Percentiles rank a stretch among this genome's conserved stretches.
phyloP scores from a whole-genome alignment of 2,888 invertebrate species.

The Parochlus steinenii region DNA sequence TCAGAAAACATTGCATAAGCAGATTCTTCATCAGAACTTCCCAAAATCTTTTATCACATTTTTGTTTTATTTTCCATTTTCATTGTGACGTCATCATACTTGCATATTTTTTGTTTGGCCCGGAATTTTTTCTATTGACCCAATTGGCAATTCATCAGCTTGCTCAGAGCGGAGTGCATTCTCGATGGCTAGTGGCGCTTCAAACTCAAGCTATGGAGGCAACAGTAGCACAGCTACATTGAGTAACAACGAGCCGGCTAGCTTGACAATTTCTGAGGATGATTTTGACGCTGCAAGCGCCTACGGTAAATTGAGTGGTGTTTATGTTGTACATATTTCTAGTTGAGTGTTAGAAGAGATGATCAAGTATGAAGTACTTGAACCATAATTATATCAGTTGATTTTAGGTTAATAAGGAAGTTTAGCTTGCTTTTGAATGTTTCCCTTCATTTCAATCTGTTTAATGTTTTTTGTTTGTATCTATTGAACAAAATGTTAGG shows the following conservation, averaged over 20 bases:
- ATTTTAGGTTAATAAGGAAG: not conserved
- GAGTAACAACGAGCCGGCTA: slow-evolving; percentile 32
- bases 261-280: slow-evolving; percentile 31
- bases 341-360: too few species aligned
- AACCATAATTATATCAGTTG: too few species aligned
- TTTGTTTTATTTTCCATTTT: slow-evolving; percentile 2
- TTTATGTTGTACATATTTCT: too few species aligned
- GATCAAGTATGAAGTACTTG: too few species aligned
- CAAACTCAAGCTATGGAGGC: slow-evolving; percentile 27
- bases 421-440: not conserved
- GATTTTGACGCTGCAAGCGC: slow-evolving; percentile 20
- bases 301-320: slow-evolving; percentile 7
- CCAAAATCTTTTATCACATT: not conserved
- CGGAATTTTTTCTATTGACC: too few species aligned
- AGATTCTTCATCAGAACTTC: slow-evolving; percentile 2
- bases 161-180: slow-evolving; percentile 30
- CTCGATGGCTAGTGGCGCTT: slow-evolving; percentile 22
- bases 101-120: not conserved
- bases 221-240: slow-evolving; percentile 21
- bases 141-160: slow-evolving; percentile 20
- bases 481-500: not conserved
- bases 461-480: not conserved
- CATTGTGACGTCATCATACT: not conserved
- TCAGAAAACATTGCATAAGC: not conserved
- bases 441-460: not conserved